Base-by-base conservation (phyloP, 2,113 vertebrate species). In the Ctenomys sociabilis region DNA sequence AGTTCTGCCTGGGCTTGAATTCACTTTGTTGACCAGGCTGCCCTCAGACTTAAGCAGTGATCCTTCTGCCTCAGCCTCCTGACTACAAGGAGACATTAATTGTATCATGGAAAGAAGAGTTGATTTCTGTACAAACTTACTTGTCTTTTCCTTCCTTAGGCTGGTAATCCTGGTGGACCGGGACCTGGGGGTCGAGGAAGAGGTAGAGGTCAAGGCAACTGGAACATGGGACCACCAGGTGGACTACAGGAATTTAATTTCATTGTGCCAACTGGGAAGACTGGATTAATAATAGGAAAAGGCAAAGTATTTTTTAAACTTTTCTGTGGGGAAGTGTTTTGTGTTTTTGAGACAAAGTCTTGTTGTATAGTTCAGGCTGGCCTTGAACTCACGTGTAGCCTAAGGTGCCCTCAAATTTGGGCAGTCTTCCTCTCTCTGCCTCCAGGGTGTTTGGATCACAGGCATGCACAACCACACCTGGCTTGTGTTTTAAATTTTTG, bases 161-260 rank as follows among this genome's bases (percentile, higher is more conserved):
- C 99, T n/a, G 99, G 99, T 17, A 99, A 99, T 45, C 99, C 99
- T 97, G 99, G 99, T 96, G 99, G 99, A 30, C 99, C 99, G 21
- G 99, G 99, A 66, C 99, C 99, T 43, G 99, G 99, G 57, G 99
- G 99, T 91, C 98, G 99, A 94, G 99, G 99, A 57, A 98, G 99
- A 85, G 99, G 99, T 54, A 98, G 99, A 78, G 99, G 99, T 57
- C 99, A 99, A 98, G 99, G 99, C 93, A 99, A 99, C 98, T 99
- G 99, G 99, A 99, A 99, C 97, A 99, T 99, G 99, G 99, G 99
- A 2, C 99, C 99, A 72, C 99, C 99, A 90, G 99, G 99, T 97
- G 99, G 99, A 95, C 98, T 99, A 77, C 99, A 99, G 95, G 99
- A 99, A 97, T 99, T 99, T 97, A 99, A 99, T 97, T 99, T 99